Conservation (phyloP, 2,113 vertebrate genomes). For the Baryphthengus martii region DNA sequence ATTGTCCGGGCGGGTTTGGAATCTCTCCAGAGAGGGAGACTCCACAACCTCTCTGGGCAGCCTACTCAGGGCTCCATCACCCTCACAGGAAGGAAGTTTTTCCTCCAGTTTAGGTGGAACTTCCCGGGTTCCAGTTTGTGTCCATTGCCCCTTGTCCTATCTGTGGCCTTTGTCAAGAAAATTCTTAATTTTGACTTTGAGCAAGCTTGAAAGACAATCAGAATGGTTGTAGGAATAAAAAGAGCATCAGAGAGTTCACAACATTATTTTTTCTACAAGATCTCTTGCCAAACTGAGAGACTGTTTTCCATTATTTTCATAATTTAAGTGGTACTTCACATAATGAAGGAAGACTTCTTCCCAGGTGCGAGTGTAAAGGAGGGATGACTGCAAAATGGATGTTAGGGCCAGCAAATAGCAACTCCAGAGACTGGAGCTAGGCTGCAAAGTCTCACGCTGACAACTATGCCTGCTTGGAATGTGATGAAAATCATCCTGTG, state of each 20-base stretch:
- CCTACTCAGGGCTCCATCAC: too few species aligned
- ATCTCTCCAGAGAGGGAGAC: too few species aligned
- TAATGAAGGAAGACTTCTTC: neutral
- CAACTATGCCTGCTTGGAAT: neutral
- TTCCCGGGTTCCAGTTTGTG: too few species aligned
- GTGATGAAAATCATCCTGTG: neutral
- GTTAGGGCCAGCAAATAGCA: neutral
- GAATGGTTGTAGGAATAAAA: neutral
- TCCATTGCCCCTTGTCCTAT: neutral
- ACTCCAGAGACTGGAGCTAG: neutral
- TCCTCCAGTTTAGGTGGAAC: too few species aligned
- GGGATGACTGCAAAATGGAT: neutral
- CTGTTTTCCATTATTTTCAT: neutral
- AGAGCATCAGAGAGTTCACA: neutral
- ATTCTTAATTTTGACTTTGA: neutral
- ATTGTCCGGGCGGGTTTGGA: too few species aligned
- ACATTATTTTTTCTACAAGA: neutral
- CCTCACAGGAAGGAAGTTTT: too few species aligned
- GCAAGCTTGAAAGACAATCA: neutral
- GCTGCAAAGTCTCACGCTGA: neutral
- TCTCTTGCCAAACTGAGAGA: neutral
- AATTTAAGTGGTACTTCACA: neutral
- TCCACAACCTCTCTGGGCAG: too few species aligned
- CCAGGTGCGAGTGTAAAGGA: neutral
- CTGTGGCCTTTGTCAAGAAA: neutral